Base-by-base conservation (phyloP, 2,113 vertebrate species). In the Varanus salvator region DNA sequence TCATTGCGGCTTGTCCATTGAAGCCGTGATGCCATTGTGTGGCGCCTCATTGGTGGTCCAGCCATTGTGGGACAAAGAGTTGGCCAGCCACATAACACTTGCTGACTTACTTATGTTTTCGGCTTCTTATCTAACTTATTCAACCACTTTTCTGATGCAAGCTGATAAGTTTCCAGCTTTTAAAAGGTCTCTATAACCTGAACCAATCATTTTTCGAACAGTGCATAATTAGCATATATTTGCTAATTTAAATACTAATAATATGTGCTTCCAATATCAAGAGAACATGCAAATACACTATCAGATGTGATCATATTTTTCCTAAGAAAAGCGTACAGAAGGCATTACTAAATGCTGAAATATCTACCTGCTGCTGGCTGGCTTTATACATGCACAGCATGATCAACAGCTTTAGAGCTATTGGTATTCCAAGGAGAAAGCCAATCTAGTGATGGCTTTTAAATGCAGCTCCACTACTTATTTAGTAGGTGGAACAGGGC, bases 391-490 rank as follows among this genome's bases (percentile, higher is more conserved):
- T 52, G 11, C 50, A 12, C 8, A 95, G 93, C 92, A 2, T 80
- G 92, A 90, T 89, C 8, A 1, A 34, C n/a, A 88, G 83, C 68
- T 95, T 95, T 93, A 92, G 27, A 92, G 29, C 0, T 3, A 91
- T 84, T 66, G 92, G 8, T 25, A 90, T 94, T 95, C 77, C 92
- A 81, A 92, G 91, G 7, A 80, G 29, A 4, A 91, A 84, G 29
- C 27, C 21, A 8, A 80, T 83, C 71, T 60, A 29, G 92, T 8
- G 68, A 48, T 21, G 34, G 15, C 84, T 94, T 94, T 93, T 89
- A 94, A 94, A 92, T 44, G 14, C 15, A 93, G 44, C 93, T 95
- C 19, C 71, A 90, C 4, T 85, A 90, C 48, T 94, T 94, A 94
- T 76, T 94, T 90, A 93, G 50, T 86, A 91, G n/a, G 66, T 95